Percentiles rank a stretch among this genome's conserved stretches.
Evolutionary conservation across 2,888 invertebrate genomes (phyloP).

Genomic region (Elgonia sp.): DNA sequence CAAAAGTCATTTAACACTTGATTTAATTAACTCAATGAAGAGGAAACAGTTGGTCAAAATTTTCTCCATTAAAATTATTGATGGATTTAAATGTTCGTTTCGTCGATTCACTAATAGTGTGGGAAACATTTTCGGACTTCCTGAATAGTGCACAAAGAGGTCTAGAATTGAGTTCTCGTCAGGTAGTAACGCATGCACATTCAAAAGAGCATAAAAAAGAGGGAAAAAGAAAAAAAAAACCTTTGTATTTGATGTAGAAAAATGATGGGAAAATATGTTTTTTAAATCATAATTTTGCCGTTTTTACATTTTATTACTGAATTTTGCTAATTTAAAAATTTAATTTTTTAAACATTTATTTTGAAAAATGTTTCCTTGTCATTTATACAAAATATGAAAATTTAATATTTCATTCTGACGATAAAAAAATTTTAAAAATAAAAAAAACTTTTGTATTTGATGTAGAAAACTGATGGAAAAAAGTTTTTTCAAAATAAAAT

Average conservation of each 20-base stretch:
- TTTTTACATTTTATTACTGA: too few relatives aligned
- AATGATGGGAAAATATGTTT: conserved; percentile 55
- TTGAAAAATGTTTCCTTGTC: too few relatives aligned
- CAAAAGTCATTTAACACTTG: neutral
- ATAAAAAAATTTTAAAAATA: too few relatives aligned
- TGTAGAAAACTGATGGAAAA: conserved; percentile 63
- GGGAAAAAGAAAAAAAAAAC: conserved; percentile 45
- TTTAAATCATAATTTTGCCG: conserved; percentile 20
- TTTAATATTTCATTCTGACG: too few relatives aligned
- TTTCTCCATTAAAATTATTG: neutral
- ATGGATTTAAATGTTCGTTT: conserved; percentile 39
- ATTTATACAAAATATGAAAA: too few relatives aligned
- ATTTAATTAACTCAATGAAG: neutral
- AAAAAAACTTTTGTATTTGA: conserved; percentile 55
- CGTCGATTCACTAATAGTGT: conserved; percentile 44
- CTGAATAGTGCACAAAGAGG: conserved; percentile 67
- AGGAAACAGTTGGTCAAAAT: too few relatives aligned
- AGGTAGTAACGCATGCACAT: conserved; percentile 46
- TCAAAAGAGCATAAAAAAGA: conserved; percentile 53
- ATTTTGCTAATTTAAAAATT: too few relatives aligned
- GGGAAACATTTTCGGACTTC: conserved; percentile 58
- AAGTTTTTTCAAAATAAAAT: conserved; percentile 35
- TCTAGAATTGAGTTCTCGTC: conserved; percentile 26
- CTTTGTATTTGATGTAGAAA: conserved; percentile 54
- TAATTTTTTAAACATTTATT: too few relatives aligned